These are phyloP conservation scores for Drosophila koepferae DNA, from an alignment of 2,888 invertebrate species.

Conservation along the genomic window DNA sequence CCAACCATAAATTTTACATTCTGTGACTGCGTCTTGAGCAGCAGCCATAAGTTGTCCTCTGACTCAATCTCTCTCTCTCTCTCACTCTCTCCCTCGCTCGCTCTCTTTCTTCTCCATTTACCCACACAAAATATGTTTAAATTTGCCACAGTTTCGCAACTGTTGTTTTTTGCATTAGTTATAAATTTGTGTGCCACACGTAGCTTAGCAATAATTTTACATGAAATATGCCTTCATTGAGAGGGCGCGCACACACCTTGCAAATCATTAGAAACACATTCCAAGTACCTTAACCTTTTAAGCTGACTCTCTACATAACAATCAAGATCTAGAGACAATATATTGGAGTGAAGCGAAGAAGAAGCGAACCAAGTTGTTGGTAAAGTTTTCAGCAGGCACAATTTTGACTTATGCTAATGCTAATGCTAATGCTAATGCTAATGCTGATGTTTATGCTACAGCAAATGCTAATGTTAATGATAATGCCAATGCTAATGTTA, in stretches of 20 bases:
- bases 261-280: constrained; percentile 6
- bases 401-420: too few species aligned
- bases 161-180: constrained; percentile 63
- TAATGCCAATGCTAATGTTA: background rate
- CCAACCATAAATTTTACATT: constrained; percentile 74
- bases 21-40: constrained; percentile 66
- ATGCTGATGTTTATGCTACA: too few species aligned
- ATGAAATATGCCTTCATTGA: constrained; percentile 67
- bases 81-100: background rate
- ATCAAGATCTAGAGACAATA: background rate
- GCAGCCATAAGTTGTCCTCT: constrained; percentile 69
- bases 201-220: constrained; percentile 66
- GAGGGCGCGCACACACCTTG: constrained; percentile 10
- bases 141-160: constrained; percentile 61
- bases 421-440: background rate
- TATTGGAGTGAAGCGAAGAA: background rate
- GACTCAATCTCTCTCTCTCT: background rate
- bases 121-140: constrained; percentile 65
- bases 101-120: background rate
- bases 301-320: background rate
- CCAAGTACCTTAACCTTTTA: background rate
- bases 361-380: background rate
- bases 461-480: too few species aligned
- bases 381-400: background rate
- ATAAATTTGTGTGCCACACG: constrained; percentile 60